Percentiles rank a stretch among this genome's conserved stretches.
Evolutionary conservation across 2,888 invertebrate species (phyloP).

Genomic region (Unio pictorum): DNA sequence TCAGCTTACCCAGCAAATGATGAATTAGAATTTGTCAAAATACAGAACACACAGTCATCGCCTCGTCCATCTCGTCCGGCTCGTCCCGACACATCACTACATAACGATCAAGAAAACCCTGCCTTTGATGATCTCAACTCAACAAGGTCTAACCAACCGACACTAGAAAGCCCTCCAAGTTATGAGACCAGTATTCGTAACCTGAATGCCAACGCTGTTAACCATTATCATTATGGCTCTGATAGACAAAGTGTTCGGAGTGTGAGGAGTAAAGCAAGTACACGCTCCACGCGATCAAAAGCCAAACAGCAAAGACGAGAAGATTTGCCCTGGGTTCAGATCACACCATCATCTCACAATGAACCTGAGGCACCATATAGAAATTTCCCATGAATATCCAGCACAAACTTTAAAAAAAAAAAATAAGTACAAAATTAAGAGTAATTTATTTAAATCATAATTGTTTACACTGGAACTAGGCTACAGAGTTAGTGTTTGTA

Average conservation of each 20-base stretch:
- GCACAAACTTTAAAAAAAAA: too few species aligned
- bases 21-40: slow-evolving; percentile 70
- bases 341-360: slow-evolving; percentile 53
- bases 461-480: too few species aligned
- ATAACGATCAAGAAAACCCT: slow-evolving; percentile 25
- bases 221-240: slow-evolving; percentile 42
- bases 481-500: too few species aligned
- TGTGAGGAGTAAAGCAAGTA: slow-evolving; percentile 51
- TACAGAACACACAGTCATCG: slow-evolving; percentile 55
- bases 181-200: slow-evolving; percentile 62
- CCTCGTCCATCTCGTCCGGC: slow-evolving; percentile 12
- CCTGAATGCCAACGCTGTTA: slow-evolving; percentile 37
- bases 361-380: slow-evolving; percentile 32
- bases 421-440: too few species aligned
- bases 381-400: slow-evolving; percentile 34
- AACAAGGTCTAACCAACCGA: slow-evolving; percentile 24
- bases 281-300: slow-evolving; percentile 56
- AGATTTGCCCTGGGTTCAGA: slow-evolving; percentile 64
- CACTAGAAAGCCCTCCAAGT: slow-evolving; percentile 58
- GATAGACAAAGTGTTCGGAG: slow-evolving; percentile 54
- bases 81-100: slow-evolving; percentile 7
- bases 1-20: slow-evolving; percentile 68
- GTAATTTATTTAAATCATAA: too few species aligned
- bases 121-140: slow-evolving; percentile 20
- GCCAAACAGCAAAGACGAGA: slow-evolving; percentile 33